Conservation (phyloP, 2,888 invertebrate genomes). For the Fragum sueziense region DNA sequence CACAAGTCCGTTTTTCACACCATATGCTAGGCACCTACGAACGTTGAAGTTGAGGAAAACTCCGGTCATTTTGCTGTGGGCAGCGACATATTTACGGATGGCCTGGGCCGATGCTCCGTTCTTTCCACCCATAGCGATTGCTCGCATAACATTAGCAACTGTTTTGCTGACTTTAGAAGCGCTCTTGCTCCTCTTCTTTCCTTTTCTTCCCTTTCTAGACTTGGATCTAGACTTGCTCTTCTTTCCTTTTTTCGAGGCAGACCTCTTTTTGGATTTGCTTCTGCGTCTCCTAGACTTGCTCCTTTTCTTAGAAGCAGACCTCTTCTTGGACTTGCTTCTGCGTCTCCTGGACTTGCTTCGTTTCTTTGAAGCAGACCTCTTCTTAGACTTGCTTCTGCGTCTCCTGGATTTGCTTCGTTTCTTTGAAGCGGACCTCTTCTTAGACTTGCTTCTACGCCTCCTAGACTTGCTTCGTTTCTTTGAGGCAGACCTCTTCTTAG, state of each 20-base stretch:
- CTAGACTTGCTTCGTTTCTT: constrained; percentile 33
- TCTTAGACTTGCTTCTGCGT: constrained; percentile 33
- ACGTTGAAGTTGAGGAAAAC: constrained; percentile 46
- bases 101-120: constrained; percentile 49
- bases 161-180: constrained; percentile 11
- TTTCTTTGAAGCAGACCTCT: constrained; percentile 41
- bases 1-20: constrained; percentile 22
- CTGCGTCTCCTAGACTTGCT: constrained; percentile 43
- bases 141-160: constrained; percentile 21
- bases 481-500: constrained; percentile 28
- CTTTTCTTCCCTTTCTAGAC: constrained; percentile 27
- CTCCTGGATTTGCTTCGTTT: constrained; percentile 46
- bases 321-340: constrained; percentile 32
- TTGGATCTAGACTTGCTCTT: constrained; percentile 20
- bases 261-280: constrained; percentile 38
- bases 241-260: constrained; percentile 32
- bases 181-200: constrained; percentile 14
- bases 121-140: constrained; percentile 44
- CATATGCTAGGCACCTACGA: constrained; percentile 33
- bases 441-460: constrained; percentile 33
- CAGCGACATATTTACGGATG: constrained; percentile 54
- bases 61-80: constrained; percentile 50
- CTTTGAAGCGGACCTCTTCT: constrained; percentile 32
- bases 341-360: constrained; percentile 52
- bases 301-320: constrained; percentile 42